Base-by-base conservation (phyloP, 1,140 invertebrate species). In the Procambarus virginalis region DNA sequence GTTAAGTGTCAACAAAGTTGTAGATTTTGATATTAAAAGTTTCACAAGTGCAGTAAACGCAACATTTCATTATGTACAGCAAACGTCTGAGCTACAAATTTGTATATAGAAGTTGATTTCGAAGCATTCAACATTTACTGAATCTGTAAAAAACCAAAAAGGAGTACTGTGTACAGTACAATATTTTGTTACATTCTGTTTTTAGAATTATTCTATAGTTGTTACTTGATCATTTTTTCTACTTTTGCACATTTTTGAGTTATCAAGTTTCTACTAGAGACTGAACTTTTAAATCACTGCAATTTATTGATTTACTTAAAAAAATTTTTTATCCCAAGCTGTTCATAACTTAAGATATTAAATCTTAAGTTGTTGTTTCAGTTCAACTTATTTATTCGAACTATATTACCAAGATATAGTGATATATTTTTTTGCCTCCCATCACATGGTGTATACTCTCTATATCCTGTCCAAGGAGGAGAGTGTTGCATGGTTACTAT, bases 401-500 rank as follows among this genome's bases (percentile, higher is more conserved):
- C 12, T 64, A 17, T 70, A 22, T 20, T 20, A 9, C 60, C 17
- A 20, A 64, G 60, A 64, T 10, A 64, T 17, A 17, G 14, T 9
- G 9, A 20, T 55, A 55, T 55, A 8, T 55, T 55, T 55, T 17
- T 17, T 64, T 64, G 3, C 60, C 60, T 14, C 68, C 4, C 17
- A 68, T 20, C 68, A 12, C 14, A 64, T 64, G 55, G 12, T 58
- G 60, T 64, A 17, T 70, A 2, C 68, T 6, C 68, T 17, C 0
- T 70, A 70, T 70, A 70, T 70, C 68, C 68, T 70, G 68, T 70
- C 3, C 22, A n/a, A 34, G 68, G 68, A 70, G 4, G 3, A 20
- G 22, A n/a, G 68, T 70, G n/a, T 70, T 70, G 22, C 68, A 70
- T 70, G 68, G 68, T 34, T 70, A 70, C 68, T 70, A 70, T 70